Conservation (phyloP, 2,888 invertebrate species). For the Rhynchonema sp. region DNA sequence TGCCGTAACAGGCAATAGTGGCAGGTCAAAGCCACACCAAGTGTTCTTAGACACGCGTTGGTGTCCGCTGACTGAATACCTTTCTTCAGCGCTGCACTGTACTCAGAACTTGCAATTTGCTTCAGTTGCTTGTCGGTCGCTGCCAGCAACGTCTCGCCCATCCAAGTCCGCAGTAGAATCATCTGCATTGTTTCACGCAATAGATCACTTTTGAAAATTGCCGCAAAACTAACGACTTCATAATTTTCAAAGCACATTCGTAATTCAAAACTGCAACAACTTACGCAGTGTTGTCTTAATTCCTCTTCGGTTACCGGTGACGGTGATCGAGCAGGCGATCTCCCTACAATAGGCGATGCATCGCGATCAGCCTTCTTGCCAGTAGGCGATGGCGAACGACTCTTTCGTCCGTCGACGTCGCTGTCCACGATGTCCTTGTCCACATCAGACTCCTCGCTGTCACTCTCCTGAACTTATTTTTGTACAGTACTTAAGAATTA, state of each 20-base stretch:
- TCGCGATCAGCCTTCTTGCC: background rate
- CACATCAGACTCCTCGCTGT: background rate
- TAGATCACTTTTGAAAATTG: background rate
- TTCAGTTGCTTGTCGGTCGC: slow-evolving; percentile 77
- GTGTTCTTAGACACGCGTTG: too few relatives aligned
- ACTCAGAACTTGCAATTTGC: slow-evolving; percentile 51
- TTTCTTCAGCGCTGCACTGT: background rate
- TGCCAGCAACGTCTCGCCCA: slow-evolving; percentile 80
- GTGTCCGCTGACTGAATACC: too few relatives aligned
- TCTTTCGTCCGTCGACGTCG: background rate
- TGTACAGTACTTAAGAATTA: too few relatives aligned
- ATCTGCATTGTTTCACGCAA: slow-evolving; percentile 36
- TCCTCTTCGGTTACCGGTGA: background rate
- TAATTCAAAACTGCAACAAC: too few relatives aligned
- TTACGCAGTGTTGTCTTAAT: background rate
- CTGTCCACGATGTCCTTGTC: background rate
- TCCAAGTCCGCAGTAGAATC: slow-evolving; percentile 60
- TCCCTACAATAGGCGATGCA: background rate
- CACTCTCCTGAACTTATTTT: background rate
- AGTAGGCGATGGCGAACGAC: background rate
- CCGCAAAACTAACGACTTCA: too few relatives aligned
- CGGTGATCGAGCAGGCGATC: background rate
- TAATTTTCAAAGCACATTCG: too few relatives aligned
- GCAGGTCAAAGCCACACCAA: too few relatives aligned
- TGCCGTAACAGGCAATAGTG: too few relatives aligned